Evolutionary conservation across 2,888 invertebrate species (phyloP).

Genomic region (Stegophylla sp.): DNA sequence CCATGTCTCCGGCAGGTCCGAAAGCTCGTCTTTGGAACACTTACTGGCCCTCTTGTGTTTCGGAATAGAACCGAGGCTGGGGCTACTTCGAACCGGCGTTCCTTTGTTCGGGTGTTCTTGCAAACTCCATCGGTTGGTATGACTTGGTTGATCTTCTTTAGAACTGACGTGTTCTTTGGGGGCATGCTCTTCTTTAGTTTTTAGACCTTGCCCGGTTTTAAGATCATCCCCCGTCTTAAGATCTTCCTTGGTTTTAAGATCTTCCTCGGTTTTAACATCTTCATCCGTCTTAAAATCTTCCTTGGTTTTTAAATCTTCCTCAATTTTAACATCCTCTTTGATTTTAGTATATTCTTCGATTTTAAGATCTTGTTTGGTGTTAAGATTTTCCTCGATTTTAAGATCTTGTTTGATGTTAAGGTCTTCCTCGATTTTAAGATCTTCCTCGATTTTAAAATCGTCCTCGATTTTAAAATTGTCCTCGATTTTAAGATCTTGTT

Average conservation of each 20-base stretch:
- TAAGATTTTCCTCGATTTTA: neutral
- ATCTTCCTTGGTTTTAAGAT: conserved; percentile 2
- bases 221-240: neutral
- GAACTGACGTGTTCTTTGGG: neutral
- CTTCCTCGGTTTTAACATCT: neutral
- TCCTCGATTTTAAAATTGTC: neutral
- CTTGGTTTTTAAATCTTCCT: too few species aligned
- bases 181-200: neutral
- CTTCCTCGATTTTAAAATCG: neutral
- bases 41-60: conserved; percentile 50
- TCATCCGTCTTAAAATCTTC: neutral
- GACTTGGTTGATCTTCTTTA: conserved; percentile 39
- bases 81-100: conserved; percentile 36
- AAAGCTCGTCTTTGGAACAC: conserved; percentile 46
- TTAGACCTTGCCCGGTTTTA: neutral
- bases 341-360: neutral
- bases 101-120: conserved; percentile 52
- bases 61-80: conserved; percentile 47
- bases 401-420: neutral
- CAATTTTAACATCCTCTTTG: neutral
- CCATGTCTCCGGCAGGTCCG: conserved; percentile 60
- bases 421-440: neutral
- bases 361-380: neutral
- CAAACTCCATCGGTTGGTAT: conserved; percentile 51
- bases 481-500: neutral